Evolutionary conservation across 2,113 vertebrate genomes (phyloP), one percentile per base, ranked within the genome.

Genomic region (Paracanthobrama guichenoti): DNA sequence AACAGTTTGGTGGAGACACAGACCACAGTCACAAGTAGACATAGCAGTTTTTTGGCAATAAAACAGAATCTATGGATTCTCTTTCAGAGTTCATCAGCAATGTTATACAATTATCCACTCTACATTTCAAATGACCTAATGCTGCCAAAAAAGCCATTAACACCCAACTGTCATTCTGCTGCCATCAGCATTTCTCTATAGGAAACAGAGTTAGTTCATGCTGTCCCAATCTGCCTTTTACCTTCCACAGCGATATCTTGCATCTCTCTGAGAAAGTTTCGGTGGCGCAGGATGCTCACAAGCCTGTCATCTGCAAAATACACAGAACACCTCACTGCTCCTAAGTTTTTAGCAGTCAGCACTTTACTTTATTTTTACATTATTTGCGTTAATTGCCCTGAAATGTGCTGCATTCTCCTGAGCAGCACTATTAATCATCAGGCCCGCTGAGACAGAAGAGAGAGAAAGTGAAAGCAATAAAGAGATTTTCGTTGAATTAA

Each of bases 231-330:
- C 16, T 75, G 31, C 12, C 26, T 87, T 88, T 90, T 94, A 98
- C 97, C 98, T 94, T 96, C 92, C 73, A 92, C 88, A 22, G 97
- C 96, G 6, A 99, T 95, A 86, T 96, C 95, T 89, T 97, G 97
- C 87, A 99, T 94, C 90, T 98, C 97, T 87, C 94, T 96, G 87
- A 99, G 90, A 81, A 99, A 93, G 88, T 97, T 97, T 79, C 93
- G 96, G 86, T 96, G 97, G 24, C 96, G 95, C 75, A 99, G 96
- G 83, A 98, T 94, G 24, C 96, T 95, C 86, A 96, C 94, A 67
- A 99, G 95, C 78, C 96, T 92, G 87, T 97, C 96, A 89, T 99
- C 98, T 99, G 93, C 35, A 90, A 90, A 79, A 77, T 4, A 59
- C 31, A 69, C 35, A 69, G 42, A 22, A 66, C 11, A 53, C 18